phyloP scores from a whole-genome alignment of 2,113 vertebrate genomes.

The Nicator chloris region DNA sequence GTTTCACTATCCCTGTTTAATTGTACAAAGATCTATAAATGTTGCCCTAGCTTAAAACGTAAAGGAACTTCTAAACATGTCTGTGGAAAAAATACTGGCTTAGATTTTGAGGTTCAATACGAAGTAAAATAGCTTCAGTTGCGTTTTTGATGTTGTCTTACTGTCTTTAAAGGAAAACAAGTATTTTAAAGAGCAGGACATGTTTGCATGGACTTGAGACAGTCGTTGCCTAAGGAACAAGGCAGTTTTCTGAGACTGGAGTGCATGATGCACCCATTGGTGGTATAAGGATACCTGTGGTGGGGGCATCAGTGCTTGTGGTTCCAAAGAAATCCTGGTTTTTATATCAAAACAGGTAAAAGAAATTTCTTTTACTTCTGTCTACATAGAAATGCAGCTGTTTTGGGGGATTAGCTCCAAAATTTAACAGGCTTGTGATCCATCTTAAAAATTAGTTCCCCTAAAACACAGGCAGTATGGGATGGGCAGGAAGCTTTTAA shows the following conservation, averaged over 20 bases:
- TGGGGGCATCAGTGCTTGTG: neutral
- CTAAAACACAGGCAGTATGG: neutral
- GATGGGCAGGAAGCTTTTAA: neutral
- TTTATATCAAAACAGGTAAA: neutral
- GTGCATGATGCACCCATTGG: fast-evolving
- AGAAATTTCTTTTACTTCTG: neutral
- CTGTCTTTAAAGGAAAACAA: neutral
- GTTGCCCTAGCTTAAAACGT: neutral
- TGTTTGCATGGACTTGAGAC: neutral
- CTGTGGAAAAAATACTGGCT: neutral
- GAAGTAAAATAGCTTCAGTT: neutral
- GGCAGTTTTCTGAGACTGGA: neutral
- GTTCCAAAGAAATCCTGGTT: neutral
- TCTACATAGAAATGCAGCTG: neutral
- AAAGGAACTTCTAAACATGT: neutral
- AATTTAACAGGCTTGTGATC: neutral
- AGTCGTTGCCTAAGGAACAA: neutral
- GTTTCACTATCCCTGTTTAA: neutral
- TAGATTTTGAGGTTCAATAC: neutral
- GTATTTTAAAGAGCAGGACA: neutral
- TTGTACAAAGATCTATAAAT: neutral
- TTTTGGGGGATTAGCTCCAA: neutral
- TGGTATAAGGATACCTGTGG: neutral
- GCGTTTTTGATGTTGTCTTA: neutral
- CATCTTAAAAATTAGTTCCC: neutral